phyloP scores from a whole-genome alignment of 2,888 invertebrate species.

The Troglohyphantes excavatus region DNA sequence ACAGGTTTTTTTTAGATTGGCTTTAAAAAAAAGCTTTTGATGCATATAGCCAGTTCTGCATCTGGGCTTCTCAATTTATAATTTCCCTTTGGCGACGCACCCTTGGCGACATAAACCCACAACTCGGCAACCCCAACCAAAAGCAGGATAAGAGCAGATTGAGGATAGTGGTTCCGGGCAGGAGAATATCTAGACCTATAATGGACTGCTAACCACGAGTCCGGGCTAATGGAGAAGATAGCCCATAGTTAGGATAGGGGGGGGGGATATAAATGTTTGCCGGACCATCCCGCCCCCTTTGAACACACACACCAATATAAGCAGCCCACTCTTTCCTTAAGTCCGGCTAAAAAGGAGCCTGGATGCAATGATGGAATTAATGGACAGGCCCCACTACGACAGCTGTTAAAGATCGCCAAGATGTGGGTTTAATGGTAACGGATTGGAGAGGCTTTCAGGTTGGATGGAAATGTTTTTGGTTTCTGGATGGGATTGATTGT shows the following conservation, averaged over 20 bases:
- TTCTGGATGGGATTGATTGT: constrained; percentile 40
- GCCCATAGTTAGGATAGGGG: constrained; percentile 48
- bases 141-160: constrained; percentile 58
- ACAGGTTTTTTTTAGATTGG: no score
- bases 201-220: constrained; percentile 75
- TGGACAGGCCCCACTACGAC: constrained; percentile 50
- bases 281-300: constrained; percentile 44
- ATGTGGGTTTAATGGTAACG: constrained; percentile 68
- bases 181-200: constrained; percentile 59
- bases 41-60: no score
- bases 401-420: constrained; percentile 68
- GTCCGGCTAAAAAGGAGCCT: constrained; percentile 39
- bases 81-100: constrained; percentile 4
- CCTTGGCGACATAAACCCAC: constrained; percentile 32
- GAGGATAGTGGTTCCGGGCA: constrained; percentile 67
- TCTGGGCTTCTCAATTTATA: no score
- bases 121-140: constrained; percentile 30
- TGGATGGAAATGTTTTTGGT: constrained; percentile 13
- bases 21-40: no score
- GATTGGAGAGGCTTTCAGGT: constrained; percentile 30
- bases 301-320: constrained; percentile 16
- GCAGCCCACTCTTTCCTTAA: constrained; percentile 40
- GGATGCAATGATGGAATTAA: constrained; percentile 74
- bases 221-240: constrained; percentile 74
- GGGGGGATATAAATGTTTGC: constrained; percentile 67